Evolutionary conservation across 2,888 invertebrate genomes (phyloP), one percentile per base, ranked within the genome.

Genomic region (Ophion slaviceki): DNA sequence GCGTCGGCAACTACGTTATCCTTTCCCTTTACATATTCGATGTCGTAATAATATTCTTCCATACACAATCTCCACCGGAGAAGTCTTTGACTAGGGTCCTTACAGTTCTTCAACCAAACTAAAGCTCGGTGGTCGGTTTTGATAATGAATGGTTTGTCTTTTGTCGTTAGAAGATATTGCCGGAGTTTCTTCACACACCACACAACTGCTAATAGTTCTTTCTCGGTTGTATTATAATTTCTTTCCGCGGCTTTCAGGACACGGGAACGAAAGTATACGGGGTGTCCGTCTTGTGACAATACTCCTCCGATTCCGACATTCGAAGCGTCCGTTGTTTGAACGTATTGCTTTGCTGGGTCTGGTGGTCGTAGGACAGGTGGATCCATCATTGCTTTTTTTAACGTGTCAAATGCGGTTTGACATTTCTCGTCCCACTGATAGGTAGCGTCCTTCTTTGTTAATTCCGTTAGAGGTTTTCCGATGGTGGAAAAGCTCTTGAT

Each of bases 261-360:
- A 36, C 91, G 74, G 17, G 89, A 90, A 5, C 91, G 90, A 80
- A 89, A 93, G 17, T 91, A 90, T n/a, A 93, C 88, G 14, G 92
- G 92, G n/a, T 89, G 82, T 70, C 93, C 93, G 0, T 88, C 78
- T 20, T 59, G 72, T 40, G 68, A 71, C 7, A 40, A 8, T 40
- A 40, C 40, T 40, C 40, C 40, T 40, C 40, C 40, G 8, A 40
- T 72, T 57, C 2, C 92, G 75, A 84, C 88, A 64, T 89, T 90
- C 66, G 88, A 90, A 17, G 90, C 92, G 82, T 89, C 93, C 36
- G 89, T 92, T 36, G 90, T 90, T 66, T 90, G 80, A 72, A 80
- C 89, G 80, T 90, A 92, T 68, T 84, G 64, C 85, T 88, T 81
- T 8, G 68, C 47, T 80, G 91, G 72, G 32, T 80, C 89, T 7